Evolutionary conservation across 2,888 invertebrate genomes (phyloP).

Genomic region (Lithodes maja): DNA sequence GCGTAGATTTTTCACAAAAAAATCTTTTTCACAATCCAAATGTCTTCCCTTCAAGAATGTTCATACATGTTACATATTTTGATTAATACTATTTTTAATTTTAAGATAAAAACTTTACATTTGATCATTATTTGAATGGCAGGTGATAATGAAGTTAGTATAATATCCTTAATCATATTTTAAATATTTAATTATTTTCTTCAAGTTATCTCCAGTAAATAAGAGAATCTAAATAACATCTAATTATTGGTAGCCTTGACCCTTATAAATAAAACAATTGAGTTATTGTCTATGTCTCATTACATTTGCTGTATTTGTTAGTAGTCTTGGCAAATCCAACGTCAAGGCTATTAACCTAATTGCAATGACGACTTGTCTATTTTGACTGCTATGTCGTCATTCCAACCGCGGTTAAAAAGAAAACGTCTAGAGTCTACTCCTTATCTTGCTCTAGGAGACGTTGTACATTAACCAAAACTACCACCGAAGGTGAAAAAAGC

Average conservation of each 20-base stretch:
- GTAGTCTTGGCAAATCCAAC: too few relatives aligned
- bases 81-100: slow-evolving; percentile 63
- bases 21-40: slow-evolving; percentile 64
- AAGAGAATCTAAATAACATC: slow-evolving; percentile 56
- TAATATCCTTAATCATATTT: slow-evolving; percentile 57
- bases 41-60: slow-evolving; percentile 65
- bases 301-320: slow-evolving; percentile 42
- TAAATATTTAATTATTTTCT: slow-evolving; percentile 55
- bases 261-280: slow-evolving; percentile 55
- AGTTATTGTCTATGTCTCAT: slow-evolving; percentile 46
- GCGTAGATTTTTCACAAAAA: slow-evolving; percentile 64
- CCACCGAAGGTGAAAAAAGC: too few relatives aligned
- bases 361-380: too few relatives aligned
- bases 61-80: slow-evolving; percentile 66
- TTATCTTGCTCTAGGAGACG: too few relatives aligned
- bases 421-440: too few relatives aligned
- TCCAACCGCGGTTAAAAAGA: too few relatives aligned
- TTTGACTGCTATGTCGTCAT: too few relatives aligned
- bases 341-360: too few relatives aligned
- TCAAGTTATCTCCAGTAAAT: slow-evolving; percentile 56
- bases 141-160: slow-evolving; percentile 58
- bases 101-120: slow-evolving; percentile 61
- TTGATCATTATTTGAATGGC: slow-evolving; percentile 61
- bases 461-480: too few relatives aligned
- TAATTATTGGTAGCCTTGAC: slow-evolving; percentile 54